Conservation (phyloP, 1,140 invertebrate species). For the Plodia interpunctella region DNA sequence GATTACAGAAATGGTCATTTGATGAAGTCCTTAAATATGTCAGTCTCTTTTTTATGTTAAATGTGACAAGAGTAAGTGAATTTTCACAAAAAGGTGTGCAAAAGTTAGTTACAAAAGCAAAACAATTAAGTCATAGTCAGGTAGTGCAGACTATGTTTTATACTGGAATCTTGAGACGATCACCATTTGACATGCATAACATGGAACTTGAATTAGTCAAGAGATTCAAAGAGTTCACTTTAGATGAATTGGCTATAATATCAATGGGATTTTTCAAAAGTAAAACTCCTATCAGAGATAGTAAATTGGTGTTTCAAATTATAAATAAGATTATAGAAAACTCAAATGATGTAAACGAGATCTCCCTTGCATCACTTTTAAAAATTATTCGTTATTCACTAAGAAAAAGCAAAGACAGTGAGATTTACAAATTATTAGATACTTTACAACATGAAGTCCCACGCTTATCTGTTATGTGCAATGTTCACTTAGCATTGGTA, state of each 20-base stretch:
- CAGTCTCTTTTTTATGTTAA: conserved; percentile 74
- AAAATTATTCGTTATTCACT: conserved; percentile 76
- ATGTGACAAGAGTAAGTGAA: conserved; percentile 52
- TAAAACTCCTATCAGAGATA: conserved; percentile 73
- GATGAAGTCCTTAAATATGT: conserved; percentile 70
- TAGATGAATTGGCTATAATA: conserved; percentile 79
- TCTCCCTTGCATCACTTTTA: conserved; percentile 75
- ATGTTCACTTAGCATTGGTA: conserved; percentile 77
- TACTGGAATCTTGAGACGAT: conserved; percentile 67
- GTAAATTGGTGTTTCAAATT: conserved; percentile 64
- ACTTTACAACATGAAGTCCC: conserved; percentile 63
- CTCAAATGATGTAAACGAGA: conserved; percentile 69
- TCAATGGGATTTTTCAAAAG: conserved; percentile 81
- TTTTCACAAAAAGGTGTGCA: conserved; percentile 70
- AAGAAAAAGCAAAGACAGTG: conserved; percentile 36
- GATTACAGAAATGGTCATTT: conserved; percentile 51
- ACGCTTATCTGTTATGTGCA: conserved; percentile 65
- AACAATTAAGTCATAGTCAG: conserved; percentile 69
- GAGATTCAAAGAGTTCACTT: conserved; percentile 60
- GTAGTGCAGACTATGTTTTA: conserved; percentile 78
- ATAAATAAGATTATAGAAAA: conserved; percentile 60
- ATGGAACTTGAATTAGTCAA: conserved; percentile 74
- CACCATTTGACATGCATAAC: conserved; percentile 76
- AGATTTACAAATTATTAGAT: conserved; percentile 56
- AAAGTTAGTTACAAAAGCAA: conserved; percentile 68